Base-by-base conservation (phyloP, 1,140 invertebrate genomes). In the Magallana gigas region DNA sequence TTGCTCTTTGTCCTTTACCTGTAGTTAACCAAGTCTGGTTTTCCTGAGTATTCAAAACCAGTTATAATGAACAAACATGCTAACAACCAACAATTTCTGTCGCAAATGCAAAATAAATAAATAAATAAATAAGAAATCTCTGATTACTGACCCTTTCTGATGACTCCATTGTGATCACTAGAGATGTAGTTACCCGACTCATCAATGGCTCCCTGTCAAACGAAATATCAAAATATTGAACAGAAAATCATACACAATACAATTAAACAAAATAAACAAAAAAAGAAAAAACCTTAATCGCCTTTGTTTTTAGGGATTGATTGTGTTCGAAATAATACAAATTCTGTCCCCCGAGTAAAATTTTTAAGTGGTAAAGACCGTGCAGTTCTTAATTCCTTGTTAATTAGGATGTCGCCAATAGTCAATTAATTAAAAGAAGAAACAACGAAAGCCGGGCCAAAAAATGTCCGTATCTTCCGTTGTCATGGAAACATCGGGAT, bases 81-180 rank as follows among this genome's bases (percentile, higher is more conserved):
- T 48, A 48, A 48, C 36, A 48, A 48, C 5, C 36, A 48, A 48
- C 36, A 48, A 48, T 48, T 48, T 48, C 36, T 48, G 36, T 5
- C 36, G 36, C 36, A 48, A 48, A 48, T 48, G 36, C 36, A 48
- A 48, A 48, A 4, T 48, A 48, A 48, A 48, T 48, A 48, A 36
- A 36, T 36, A 36, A 48, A 48, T 48, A 48, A 48, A 48, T 48
- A 48, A 48, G 36, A 48, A 48, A 48, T 48, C 36, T 48, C 36
- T 48, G 36, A 48, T 2, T 48, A 81, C 89, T 90, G 83, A 91
- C 91, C 91, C 88, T 91, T 91, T 87, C 91, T 87, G 48, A 91
- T 91, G 76, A 91, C 91, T 8, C 88, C 87, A 59, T 91, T 89
- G 86, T 90, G 87, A 76, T 91, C 90, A 16, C 62, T 83, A 62